Conservation (phyloP, 2,888 invertebrate genomes). For the Parthenolecanium corni region DNA sequence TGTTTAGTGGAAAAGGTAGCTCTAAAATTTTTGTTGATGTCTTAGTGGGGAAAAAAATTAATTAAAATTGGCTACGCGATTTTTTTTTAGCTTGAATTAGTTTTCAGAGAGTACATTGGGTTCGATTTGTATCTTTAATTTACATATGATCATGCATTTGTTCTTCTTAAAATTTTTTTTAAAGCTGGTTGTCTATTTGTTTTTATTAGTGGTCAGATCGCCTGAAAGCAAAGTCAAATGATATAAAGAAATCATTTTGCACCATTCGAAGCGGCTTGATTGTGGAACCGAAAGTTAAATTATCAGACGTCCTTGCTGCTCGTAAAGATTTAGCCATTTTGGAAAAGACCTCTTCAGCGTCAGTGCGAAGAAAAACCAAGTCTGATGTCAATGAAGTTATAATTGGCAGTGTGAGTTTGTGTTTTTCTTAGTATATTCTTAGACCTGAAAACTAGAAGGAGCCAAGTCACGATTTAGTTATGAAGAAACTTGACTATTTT, state of each 20-base stretch:
- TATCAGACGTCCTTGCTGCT: slow-evolving; percentile 73
- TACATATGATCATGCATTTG: background rate
- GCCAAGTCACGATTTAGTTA: too few species aligned
- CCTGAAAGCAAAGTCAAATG: slow-evolving; percentile 58
- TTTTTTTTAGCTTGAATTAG: too few species aligned
- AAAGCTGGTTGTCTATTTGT: background rate
- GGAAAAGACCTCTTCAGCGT: slow-evolving; percentile 82
- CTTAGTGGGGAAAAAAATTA: too few species aligned
- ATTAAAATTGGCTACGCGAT: too few species aligned
- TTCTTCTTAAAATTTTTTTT: slow-evolving; percentile 14
- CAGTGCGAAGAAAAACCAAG: slow-evolving; percentile 71
- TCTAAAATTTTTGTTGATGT: too few species aligned
- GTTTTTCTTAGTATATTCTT: too few species aligned
- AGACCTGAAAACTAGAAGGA: too few species aligned
- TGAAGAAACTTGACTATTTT: background rate
- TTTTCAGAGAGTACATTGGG: too few species aligned
- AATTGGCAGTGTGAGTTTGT: slow-evolving; percentile 63
- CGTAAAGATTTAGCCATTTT: slow-evolving; percentile 71
- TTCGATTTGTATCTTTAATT: too few species aligned
- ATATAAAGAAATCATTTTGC: slow-evolving; percentile 51
- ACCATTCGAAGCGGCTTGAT: slow-evolving; percentile 43
- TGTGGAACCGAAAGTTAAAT: slow-evolving; percentile 52
- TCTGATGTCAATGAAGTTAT: slow-evolving; percentile 76
- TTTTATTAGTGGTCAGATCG: slow-evolving; percentile 67
- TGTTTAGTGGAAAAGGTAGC: too few species aligned